phyloP scores from a whole-genome alignment of 2,113 vertebrate species.

The Corynorhinus townsendii region DNA sequence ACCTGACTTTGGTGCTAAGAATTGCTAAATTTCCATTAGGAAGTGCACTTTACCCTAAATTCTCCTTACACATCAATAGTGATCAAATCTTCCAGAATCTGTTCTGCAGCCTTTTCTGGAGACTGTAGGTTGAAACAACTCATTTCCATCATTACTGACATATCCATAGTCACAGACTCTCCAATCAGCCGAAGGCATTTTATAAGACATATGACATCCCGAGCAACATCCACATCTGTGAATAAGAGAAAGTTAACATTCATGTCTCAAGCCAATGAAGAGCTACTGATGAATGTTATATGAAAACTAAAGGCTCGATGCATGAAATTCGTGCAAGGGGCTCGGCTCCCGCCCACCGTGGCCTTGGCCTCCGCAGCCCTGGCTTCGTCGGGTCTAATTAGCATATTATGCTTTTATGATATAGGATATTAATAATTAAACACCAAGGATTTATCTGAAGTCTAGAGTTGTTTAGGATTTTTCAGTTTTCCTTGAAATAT shows the following conservation, averaged over 20 bases:
- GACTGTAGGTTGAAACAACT: conserved; percentile 90
- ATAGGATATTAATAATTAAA: neutral
- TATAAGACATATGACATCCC: conserved; percentile 91
- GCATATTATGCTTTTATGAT: too few species aligned
- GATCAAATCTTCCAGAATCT: conserved; percentile 91
- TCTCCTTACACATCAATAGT: conserved; percentile 89
- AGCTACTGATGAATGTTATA: neutral
- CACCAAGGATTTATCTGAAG: neutral
- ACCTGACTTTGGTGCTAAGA: neutral
- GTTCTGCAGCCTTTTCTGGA: conserved; percentile 91
- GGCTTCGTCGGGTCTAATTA: too few species aligned
- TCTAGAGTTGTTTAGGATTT: neutral
- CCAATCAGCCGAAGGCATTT: conserved; percentile 92
- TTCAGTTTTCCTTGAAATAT: neutral
- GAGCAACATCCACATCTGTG: conserved; percentile 87
- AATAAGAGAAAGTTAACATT: conserved; percentile 53
- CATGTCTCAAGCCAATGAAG: neutral
- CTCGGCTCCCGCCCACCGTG: too few species aligned
- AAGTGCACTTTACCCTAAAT: conserved; percentile 65
- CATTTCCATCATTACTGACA: conserved; percentile 92
- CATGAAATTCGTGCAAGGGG: too few species aligned
- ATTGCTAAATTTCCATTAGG: conserved; percentile 24
- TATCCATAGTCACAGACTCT: conserved; percentile 86
- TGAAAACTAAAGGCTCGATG: neutral
- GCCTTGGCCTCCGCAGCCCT: too few species aligned